Base-by-base conservation (phyloP, 2,888 invertebrate genomes). In the Nephrotoma flavescens region DNA sequence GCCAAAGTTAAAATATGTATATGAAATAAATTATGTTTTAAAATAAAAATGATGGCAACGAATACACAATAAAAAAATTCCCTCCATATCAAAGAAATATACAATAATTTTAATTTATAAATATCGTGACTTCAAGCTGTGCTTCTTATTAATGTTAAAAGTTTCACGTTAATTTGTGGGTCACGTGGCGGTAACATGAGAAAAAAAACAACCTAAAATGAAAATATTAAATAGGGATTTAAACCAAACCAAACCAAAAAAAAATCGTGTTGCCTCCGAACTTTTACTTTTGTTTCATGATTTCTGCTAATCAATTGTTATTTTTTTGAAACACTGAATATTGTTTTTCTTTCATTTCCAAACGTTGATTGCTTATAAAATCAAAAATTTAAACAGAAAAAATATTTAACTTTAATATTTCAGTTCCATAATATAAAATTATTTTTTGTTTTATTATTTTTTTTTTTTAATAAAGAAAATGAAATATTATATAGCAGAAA, bases 51-150 rank as follows among this genome's bases (percentile, higher is more conserved):
- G 31, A 71, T 11, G 31, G 71, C 31, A 31, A 31, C 31, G 71
- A 11, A 71, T n/a, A 71, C 15, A 52, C 15, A n/a, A 41, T 12
- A 84, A 84, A 84, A 42, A 84, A 42, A 84, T 9, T 84, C 15
- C 9, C 84, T 84, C 12, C 42, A 84, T 42, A 84, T 84, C 42
- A n/a, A 41, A 41, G n/a, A 83, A 83, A 83, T 83, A 52, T 71
- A 9, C 42, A 84, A 42, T 84, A 42, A 42, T 84, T 84, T 84
- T 84, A 84, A 84, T 84, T 84, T 84, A 84, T 42, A 84, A 84
- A 84, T 84, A 84, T 84, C 84, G 84, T 84, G 84, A 84, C 84
- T 84, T 84, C 84, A 84, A 84, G 84, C 84, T 84, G 84, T 84
- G 84, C 84, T 84, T 84, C 42, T 42, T 42, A 42, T 84, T 84